Percentiles rank a stretch among this genome's conserved stretches.
These are phyloP conservation scores for Galaxea fascicularis DNA, from an alignment of 92 coral and sea anemone genomes.

Conservation along the genomic window DNA sequence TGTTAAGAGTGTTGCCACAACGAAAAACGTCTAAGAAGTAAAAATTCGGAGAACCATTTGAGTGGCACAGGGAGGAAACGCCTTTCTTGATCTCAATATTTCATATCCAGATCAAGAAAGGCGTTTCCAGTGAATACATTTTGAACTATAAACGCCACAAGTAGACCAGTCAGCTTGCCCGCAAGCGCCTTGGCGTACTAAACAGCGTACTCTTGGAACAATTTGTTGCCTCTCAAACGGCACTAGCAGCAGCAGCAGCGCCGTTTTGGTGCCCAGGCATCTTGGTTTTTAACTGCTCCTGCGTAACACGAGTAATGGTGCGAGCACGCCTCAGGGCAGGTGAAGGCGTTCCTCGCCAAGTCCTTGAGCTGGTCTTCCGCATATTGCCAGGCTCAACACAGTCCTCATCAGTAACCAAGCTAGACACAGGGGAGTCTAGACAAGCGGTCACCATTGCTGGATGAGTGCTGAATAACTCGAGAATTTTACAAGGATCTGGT, in stretches of 20 bases:
- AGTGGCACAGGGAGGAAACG: no score
- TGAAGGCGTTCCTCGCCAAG: constrained; percentile 37
- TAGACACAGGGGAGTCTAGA: constrained; percentile 67
- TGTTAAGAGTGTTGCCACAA: no score
- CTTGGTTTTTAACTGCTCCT: constrained; percentile 11
- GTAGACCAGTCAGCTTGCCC: neutral
- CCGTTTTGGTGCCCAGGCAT: constrained; percentile 21
- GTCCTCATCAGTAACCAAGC: constrained; percentile 69
- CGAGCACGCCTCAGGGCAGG: constrained; percentile 24
- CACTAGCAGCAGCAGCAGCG: neutral
- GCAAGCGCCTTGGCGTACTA: neutral
- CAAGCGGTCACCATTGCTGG: constrained; percentile 69
- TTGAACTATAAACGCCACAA: neutral
- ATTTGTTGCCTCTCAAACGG: neutral
- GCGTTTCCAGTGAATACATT: neutral
- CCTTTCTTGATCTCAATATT: no score
- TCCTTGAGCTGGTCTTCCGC: constrained; percentile 13
- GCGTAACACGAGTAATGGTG: constrained; percentile 30
- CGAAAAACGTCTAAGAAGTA: no score
- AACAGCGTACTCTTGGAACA: neutral
- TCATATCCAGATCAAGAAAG: no score
- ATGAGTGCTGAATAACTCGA: constrained; percentile 49
- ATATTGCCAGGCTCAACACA: constrained; percentile 23
- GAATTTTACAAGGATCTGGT: constrained; percentile 74
- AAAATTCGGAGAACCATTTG: no score